Percentiles rank a stretch among this genome's conserved stretches.
phyloP scores from a whole-genome alignment of 2,113 vertebrate genomes.

The Syrrhaptes paradoxus region DNA sequence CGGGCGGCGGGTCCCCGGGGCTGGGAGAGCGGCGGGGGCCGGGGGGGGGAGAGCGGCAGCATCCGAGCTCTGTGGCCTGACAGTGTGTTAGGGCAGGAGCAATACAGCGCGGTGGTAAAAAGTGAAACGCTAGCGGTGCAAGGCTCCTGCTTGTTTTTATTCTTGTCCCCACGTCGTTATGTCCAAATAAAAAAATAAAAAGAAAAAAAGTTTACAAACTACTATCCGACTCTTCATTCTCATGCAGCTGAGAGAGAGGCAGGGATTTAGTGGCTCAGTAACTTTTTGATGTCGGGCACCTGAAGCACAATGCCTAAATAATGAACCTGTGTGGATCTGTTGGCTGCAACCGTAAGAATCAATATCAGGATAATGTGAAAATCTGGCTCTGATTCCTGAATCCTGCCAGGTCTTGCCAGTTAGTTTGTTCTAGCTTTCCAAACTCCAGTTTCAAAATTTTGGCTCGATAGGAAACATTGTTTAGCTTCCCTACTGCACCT shows the following conservation, averaged over 20 bases:
- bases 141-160: not conserved
- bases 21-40: not conserved
- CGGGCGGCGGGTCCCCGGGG: not conserved
- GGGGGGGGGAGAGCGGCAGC: not conserved
- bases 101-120: fast-evolving
- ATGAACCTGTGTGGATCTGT: not conserved
- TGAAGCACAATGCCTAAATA: not conserved
- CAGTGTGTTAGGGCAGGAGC: not conserved
- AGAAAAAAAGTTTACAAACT: not conserved
- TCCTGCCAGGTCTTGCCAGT: not conserved
- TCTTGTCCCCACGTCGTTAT: no score
- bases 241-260: not conserved
- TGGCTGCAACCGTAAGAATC: fast-evolving
- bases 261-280: not conserved
- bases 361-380: not conserved
- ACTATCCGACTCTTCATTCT: fast-evolving
- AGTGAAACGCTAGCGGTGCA: not conserved
- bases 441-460: not conserved
- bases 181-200: no score
- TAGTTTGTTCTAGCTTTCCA: not conserved
- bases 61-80: not conserved
- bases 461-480: not conserved
- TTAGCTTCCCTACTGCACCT: not conserved
- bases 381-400: not conserved
- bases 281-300: not conserved